These are phyloP conservation scores for Tragulus kanchil DNA, from an alignment of 2,113 vertebrate genomes.

Conservation along the genomic window DNA sequence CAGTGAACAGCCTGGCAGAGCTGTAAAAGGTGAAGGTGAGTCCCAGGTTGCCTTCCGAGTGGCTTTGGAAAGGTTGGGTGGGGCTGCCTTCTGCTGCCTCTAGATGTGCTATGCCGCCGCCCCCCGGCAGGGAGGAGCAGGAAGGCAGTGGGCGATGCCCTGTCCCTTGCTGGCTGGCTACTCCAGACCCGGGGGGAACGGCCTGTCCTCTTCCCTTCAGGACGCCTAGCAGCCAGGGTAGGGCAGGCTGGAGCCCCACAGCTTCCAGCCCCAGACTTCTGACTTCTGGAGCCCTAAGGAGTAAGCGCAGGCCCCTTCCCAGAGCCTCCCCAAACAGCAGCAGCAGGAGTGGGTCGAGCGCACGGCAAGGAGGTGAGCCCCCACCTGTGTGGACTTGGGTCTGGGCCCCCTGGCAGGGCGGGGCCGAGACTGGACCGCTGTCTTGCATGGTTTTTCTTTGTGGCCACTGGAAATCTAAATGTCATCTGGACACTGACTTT, in stretches of 20 bases:
- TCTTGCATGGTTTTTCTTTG: neutral
- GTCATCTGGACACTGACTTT: neutral
- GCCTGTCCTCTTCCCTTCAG: neutral
- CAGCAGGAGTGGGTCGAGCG: fast-evolving
- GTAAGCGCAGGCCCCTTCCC: neutral
- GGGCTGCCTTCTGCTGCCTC: neutral
- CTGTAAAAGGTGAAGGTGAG: conserved; percentile 49
- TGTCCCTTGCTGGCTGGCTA: neutral
- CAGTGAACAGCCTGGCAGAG: conserved; percentile 48
- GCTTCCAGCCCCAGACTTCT: neutral
- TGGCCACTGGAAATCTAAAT: neutral
- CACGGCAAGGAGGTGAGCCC: neutral
- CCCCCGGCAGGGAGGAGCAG: neutral
- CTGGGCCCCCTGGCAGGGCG: neutral
- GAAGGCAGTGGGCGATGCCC: neutral
- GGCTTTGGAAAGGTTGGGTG: neutral
- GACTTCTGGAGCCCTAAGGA: neutral
- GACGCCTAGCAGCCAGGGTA: neutral
- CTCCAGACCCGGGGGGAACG: neutral
- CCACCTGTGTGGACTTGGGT: neutral
- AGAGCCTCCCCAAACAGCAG: neutral
- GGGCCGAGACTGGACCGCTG: too few species aligned
- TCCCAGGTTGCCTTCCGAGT: conserved; percentile 33
- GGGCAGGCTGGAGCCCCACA: neutral
- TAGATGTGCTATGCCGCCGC: fast-evolving